Conservation (phyloP, 2,888 invertebrate genomes). For the Melanophora roralis region DNA sequence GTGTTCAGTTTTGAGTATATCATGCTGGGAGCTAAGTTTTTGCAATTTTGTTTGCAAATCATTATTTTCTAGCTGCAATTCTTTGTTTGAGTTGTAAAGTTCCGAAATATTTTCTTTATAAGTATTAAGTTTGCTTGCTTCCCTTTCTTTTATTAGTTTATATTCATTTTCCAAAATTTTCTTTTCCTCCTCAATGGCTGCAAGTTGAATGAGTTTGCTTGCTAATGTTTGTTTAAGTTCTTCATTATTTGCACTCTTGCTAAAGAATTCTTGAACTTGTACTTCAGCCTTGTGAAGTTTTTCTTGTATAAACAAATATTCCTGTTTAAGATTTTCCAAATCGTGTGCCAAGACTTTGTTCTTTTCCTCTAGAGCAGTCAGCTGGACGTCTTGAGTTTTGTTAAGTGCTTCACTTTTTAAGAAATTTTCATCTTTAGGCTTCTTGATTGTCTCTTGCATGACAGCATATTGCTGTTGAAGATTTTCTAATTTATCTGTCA, state of each 20-base stretch:
- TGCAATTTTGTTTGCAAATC: constrained; percentile 9
- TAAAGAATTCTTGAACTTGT: constrained; percentile 43
- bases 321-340: constrained; percentile 12
- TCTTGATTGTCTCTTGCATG: constrained; percentile 29
- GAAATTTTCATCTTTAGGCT: too few relatives aligned
- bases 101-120: neutral
- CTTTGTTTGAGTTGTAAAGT: neutral
- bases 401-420: too few relatives aligned
- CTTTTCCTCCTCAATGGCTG: constrained; percentile 22
- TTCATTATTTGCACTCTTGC: constrained; percentile 32
- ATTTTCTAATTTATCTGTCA: constrained; percentile 23
- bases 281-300: constrained; percentile 47
- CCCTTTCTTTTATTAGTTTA: constrained; percentile 50
- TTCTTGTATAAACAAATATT: constrained; percentile 6
- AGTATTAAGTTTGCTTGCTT: neutral
- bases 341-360: constrained; percentile 23
- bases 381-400: constrained; percentile 2
- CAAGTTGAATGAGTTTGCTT: constrained; percentile 35
- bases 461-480: constrained; percentile 4
- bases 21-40: neutral
- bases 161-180: neutral
- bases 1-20: constrained; percentile 11
- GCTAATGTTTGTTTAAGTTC: constrained; percentile 43
- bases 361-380: constrained; percentile 14
- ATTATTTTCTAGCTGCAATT: constrained; percentile 3